A percentile compares a stretch with the other conserved stretches of the same genome.
Evolutionary conservation across 2,113 vertebrate species (phyloP).

Genomic region (Sturnira hondurensis): DNA sequence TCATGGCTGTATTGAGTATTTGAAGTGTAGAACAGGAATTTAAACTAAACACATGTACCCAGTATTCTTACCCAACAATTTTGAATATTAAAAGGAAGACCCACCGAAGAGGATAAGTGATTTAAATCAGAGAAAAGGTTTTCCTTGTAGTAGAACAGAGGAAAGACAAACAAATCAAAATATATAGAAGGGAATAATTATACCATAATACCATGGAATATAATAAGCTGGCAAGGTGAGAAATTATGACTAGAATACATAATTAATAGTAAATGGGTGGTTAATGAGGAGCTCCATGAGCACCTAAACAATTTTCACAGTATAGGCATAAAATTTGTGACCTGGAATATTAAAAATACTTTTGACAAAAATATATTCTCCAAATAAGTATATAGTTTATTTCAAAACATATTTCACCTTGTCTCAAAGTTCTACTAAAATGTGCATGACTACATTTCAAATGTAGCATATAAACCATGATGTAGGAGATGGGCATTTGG

Average conservation of each 20-base stretch:
- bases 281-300: background rate
- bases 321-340: background rate
- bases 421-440: background rate
- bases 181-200: background rate
- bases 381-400: background rate
- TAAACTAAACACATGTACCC: background rate
- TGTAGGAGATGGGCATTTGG: accelerated
- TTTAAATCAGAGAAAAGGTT: background rate
- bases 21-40: background rate
- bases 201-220: background rate
- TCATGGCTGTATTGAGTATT: background rate
- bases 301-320: background rate
- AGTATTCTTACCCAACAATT: background rate
- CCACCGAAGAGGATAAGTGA: background rate
- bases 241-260: background rate
- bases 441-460: background rate
- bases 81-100: background rate
- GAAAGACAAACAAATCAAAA: background rate
- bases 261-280: background rate
- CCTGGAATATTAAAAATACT: background rate
- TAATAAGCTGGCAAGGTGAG: background rate
- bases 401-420: background rate
- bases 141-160: background rate
- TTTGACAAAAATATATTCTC: background rate
- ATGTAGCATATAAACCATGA: background rate